Base-by-base conservation (phyloP, 2,888 invertebrate genomes). In the Leptothorax acervorum region DNA sequence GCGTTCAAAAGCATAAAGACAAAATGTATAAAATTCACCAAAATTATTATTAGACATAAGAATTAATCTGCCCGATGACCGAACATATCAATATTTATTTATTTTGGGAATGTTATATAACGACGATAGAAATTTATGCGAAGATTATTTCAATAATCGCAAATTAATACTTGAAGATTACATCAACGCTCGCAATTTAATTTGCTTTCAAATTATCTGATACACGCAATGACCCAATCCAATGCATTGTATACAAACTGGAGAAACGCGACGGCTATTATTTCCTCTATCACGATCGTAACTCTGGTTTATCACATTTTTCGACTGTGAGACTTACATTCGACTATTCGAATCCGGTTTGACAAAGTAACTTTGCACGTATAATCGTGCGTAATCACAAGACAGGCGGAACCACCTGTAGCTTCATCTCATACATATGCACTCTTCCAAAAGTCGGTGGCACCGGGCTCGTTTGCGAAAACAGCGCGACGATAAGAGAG, bases 371-470 rank as follows among this genome's bases (percentile, higher is more conserved):
- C 71, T 60, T 71, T 18, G 48, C 53, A 65, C 78, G 82, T 84
- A 85, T 81, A 89, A 85, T 87, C 76, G 83, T 73, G 83, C 53
- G 51, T 85, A 82, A 86, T 86, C 66, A 6, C 82, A 87, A 89
- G 86, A 85, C 85, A 78, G 79, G 82, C 48, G 74, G 78, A 90
- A 91, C 91, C 89, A 91, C 90, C 90, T 91, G 90, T 91, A 78
- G 90, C 89, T 87, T 60, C 82, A 71, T 84, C 62, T 76, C 85
- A 66, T 89, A 63, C 86, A 82, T 87, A 82, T 76, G 83, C 81
- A 85, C 73, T 48, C 60, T 15, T 31, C 84, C 81, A 83, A 85
- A 89, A 88, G 81, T 86, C 82, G 62, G 74, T 66, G 55, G 63
- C 48, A 68, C 23, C 42, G 74, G n/a, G 18, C n/a, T 23, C 70